phyloP scores from a whole-genome alignment of 2,113 vertebrate species.

The Centropus unirufus region DNA sequence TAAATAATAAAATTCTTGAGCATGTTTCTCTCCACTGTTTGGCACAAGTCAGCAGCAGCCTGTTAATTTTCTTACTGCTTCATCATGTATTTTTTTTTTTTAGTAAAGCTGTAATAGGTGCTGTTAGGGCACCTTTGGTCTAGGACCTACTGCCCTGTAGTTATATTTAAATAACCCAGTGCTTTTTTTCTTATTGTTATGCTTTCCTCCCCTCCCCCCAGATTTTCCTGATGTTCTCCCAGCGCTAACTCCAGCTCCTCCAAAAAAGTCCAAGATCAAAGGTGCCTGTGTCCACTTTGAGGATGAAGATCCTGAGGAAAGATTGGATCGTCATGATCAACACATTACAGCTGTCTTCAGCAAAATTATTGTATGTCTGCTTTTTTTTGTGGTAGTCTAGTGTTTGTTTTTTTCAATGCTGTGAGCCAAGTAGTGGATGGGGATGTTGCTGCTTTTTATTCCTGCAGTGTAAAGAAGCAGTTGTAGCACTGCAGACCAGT shows the following conservation, averaged over 20 bases:
- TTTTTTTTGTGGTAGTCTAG: not conserved
- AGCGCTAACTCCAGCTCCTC: slow-evolving; percentile 86
- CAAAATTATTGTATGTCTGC: slow-evolving; percentile 87
- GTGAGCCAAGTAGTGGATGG: not conserved
- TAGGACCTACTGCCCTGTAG: not conserved
- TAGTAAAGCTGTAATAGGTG: not conserved
- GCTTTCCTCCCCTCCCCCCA: not conserved
- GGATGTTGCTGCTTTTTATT: not conserved
- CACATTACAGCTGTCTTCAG: slow-evolving; percentile 93
- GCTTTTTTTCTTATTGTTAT: not conserved
- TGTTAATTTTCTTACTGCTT: not conserved
- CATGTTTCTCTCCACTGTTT: not conserved
- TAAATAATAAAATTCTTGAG: not conserved
- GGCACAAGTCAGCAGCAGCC: not conserved
- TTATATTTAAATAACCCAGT: not conserved
- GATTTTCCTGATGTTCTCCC: slow-evolving; percentile 89
- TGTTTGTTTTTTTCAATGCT: not conserved
- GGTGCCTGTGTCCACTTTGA: slow-evolving; percentile 76
- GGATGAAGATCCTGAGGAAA: slow-evolving; percentile 84
- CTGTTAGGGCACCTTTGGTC: not conserved
- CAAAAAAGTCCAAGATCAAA: slow-evolving; percentile 88
- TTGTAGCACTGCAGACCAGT: not conserved
- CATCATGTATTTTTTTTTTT: not conserved
- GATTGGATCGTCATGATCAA: slow-evolving; percentile 83
- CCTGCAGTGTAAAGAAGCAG: not conserved